phyloP scores from a whole-genome alignment of 1,140 invertebrate genomes.

The Pseudomyrmex concolor region DNA sequence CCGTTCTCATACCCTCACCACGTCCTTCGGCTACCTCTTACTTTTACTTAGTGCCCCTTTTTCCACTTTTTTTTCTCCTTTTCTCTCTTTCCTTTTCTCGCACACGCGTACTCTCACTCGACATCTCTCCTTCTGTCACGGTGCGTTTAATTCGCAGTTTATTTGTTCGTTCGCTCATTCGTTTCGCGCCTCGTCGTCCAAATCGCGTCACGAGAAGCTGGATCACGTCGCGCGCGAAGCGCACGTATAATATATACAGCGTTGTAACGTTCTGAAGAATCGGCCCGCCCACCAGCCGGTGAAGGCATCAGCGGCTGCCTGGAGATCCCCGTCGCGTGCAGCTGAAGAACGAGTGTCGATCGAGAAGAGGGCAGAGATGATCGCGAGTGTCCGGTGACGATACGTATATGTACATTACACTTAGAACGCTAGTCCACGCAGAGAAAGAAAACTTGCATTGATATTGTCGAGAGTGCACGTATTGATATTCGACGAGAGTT shows the following conservation, averaged over 20 bases:
- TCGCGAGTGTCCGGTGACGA: constrained; percentile 79
- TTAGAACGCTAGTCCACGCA: constrained; percentile 24
- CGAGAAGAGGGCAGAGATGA: constrained; percentile 72
- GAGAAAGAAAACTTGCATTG: constrained; percentile 37
- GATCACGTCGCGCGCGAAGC: constrained; percentile 54
- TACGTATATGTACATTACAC: constrained; percentile 41
- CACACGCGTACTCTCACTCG: constrained; percentile 2
- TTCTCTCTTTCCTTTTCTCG: constrained; percentile 30
- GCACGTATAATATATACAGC: constrained; percentile 10
- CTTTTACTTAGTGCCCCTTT: constrained; percentile 76
- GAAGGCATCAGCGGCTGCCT: constrained; percentile 2
- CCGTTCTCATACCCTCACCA: constrained; percentile 85
- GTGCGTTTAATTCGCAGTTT: background rate
- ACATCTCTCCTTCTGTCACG: constrained; percentile 34
- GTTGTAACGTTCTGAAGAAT: constrained; percentile 34
- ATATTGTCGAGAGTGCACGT: constrained; percentile 54
- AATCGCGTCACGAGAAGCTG: constrained; percentile 57
- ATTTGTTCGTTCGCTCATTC: constrained; percentile 62
- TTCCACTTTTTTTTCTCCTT: constrained; percentile 61
- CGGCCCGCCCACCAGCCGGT: constrained; percentile 9
- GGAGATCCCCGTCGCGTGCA: constrained; percentile 8
- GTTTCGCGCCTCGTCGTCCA: constrained; percentile 59
- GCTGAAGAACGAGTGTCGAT: constrained; percentile 62
- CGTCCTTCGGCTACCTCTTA: constrained; percentile 82
- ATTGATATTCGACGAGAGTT: constrained; percentile 27